A percentile compares a stretch with the other conserved stretches of the same genome.
phyloP scores from a whole-genome alignment of 2,888 invertebrate genomes.

The Sinodicranocentrus sp. region DNA sequence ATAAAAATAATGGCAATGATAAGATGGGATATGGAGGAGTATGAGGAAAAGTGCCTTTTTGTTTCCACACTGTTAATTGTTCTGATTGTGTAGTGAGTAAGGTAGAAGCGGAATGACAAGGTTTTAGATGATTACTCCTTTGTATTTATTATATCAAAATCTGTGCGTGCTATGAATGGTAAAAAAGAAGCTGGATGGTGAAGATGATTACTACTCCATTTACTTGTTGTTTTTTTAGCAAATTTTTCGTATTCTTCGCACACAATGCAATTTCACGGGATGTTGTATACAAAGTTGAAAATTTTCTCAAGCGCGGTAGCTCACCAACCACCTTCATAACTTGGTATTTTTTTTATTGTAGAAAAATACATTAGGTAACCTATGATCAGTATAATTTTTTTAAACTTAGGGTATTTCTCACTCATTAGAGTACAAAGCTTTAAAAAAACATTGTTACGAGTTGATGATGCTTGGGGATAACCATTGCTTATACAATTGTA shows the following conservation, averaged over 20 bases:
- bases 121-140: no score
- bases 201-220: no score
- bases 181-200: no score
- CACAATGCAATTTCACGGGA: neutral
- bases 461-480: neutral
- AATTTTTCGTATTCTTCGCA: neutral
- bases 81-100: neutral
- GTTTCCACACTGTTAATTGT: conserved; percentile 4
- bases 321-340: no score
- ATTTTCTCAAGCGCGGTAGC: no score
- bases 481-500: neutral
- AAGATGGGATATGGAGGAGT: neutral
- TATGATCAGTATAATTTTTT: no score
- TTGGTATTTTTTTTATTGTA: no score
- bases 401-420: no score
- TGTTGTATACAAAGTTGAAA: neutral
- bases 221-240: neutral
- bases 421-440: no score
- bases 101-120: conserved; percentile 2
- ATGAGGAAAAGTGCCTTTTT: neutral
- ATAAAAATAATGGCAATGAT: neutral
- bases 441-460: no score
- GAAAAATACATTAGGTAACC: no score
- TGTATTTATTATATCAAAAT: neutral
- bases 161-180: neutral